Base-by-base conservation (phyloP, 2,888 invertebrate species). In the Drosophila rubida region DNA sequence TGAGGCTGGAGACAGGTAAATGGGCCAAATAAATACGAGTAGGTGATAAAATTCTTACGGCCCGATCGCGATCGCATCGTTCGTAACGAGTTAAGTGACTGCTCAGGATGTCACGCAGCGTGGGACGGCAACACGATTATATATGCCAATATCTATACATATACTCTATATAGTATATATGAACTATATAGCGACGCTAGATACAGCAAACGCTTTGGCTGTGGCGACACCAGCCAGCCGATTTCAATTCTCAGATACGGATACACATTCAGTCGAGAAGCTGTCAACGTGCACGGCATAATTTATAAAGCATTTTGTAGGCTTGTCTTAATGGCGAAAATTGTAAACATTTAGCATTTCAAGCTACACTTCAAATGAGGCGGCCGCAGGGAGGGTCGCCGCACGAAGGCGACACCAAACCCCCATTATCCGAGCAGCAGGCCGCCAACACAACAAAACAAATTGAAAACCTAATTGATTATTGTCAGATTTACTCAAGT, bases 241-340 rank as follows among this genome's bases (percentile, higher is more conserved):
- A 68, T 78, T 62, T 55, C 27, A 51, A 69, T 48, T 35, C 41
- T 39, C 42, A 44, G 70, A 70, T 72, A 70, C 57, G 50, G 46
- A 42, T 49, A 53, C 37, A 27, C 42, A 53, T 6, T 32, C 35
- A 37, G 5, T 37, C 45, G 48, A 65, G 48, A 54, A 60, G 58
- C 66, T 41, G 48, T 16, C 57, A 74, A 87, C 88, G 87, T 82
- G 81, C 59, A 22, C 41, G 80, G 81, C 88, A 82, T 81, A 82
- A 85, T 82, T 81, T 73, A 80, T 76, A 54, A 66, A 41, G 57
- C 63, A 69, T 80, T 80, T 86, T 86, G 84, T 83, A 88, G 88
- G 88, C 88, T 86, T 80, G 88, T 86, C 88, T 79, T 72, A 86
- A 87, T 87, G 71, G 86, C 82, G 64, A 87, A 81, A 87, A 66